Evolutionary conservation across 2,113 vertebrate species (phyloP).

Genomic region (Puffinus mauretanicus): DNA sequence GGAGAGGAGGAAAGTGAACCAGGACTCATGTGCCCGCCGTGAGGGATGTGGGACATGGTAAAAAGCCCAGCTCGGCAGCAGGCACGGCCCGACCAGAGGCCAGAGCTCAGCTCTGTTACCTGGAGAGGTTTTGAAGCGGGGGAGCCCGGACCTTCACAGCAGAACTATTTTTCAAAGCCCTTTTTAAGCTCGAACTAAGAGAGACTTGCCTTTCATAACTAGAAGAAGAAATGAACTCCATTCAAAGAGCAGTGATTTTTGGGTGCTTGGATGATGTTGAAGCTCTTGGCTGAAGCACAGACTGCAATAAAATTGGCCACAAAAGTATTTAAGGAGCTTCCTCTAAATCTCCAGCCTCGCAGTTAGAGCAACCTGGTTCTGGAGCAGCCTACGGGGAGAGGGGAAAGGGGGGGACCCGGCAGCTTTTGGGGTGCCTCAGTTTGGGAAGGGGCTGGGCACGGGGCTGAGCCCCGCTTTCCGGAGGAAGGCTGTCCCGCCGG

Average conservation of each 20-base stretch:
- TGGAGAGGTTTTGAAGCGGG: not conserved
- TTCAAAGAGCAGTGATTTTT: not conserved
- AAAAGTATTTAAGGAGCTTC: not conserved
- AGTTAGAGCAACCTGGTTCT: not conserved
- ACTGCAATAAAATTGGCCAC: not conserved
- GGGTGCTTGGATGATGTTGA: not conserved
- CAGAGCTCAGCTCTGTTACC: not conserved
- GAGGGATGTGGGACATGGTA: fast-evolving
- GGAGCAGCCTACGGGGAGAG: not conserved
- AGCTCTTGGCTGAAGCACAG: not conserved
- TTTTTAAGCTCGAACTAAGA: not conserved
- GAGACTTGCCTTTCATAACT: not conserved
- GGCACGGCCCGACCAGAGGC: not conserved
- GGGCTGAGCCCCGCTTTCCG: not conserved
- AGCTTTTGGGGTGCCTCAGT: not conserved
- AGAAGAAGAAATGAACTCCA: not conserved
- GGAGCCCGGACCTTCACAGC: not conserved
- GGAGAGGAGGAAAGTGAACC: not conserved
- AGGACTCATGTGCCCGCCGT: fast-evolving
- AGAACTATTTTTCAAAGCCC: not conserved
- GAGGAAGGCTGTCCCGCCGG: not conserved
- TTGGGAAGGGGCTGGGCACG: not conserved
- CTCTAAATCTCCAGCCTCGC: not conserved
- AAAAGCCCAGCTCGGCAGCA: not conserved
- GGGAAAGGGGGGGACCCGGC: not conserved